Base-by-base conservation (phyloP, 2,888 invertebrate genomes). In the Molorchus minor region DNA sequence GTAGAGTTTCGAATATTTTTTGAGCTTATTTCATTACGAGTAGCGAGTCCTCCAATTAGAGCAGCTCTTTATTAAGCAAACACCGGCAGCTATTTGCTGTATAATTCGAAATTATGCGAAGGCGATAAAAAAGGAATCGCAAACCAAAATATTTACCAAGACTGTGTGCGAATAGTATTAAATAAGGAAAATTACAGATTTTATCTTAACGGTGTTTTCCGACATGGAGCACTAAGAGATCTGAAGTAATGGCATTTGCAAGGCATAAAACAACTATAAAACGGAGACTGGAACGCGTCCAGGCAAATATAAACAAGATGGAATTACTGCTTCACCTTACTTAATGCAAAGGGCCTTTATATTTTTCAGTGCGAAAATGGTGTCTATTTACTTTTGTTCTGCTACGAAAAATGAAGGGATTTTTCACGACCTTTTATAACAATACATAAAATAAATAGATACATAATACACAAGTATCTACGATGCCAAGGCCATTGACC, bases 181-280 rank as follows among this genome's bases (percentile, higher is more conserved):
- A 41, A 47, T 40, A 30, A 33, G 30, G 40, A 47, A 47, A 47
- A 56, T 56, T 49, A 36, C 17, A 47, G 56, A 49, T 49, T 49
- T 49, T 56, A 56, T 49, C 56, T 56, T 56, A 43, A 43, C 17
- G 40, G 49, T 47, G 56, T 56, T 35, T 25, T 49, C 19, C 41
- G 49, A 36, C 35, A 43, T 43, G 40, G 17, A 30, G 49, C 41
- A 56, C 56, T 33, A 43, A 49, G 41, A 25, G 49, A 56, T 49
- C 29, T 47, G 20, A 56, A 40, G 35, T 47, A 40, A 25, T 38
- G 47, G 19, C 40, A 47, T 47, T 61, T 61, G 57, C 54, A 54
- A 58, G 58, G 43, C 61, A 61, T 61, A 61, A 61, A 61, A 58
- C 49, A 54, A 53, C 56, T 44, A 61, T 61, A 61, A 61, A 61